phyloP scores from a whole-genome alignment of 1,140 invertebrate genomes.

The Papilio polyxenes region DNA sequence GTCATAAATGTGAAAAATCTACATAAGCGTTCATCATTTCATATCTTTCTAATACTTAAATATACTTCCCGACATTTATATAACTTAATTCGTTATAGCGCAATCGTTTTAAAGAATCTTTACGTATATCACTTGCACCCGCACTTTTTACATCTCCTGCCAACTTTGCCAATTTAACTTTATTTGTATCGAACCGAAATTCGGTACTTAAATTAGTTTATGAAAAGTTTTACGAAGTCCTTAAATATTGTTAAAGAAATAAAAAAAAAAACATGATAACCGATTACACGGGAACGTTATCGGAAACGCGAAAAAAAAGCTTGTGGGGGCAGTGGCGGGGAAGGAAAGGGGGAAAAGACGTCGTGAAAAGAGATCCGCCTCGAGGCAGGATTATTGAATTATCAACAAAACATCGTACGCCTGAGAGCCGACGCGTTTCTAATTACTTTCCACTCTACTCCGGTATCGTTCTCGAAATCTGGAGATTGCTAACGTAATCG shows the following conservation, averaged over 20 bases:
- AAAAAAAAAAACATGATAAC: constrained; percentile 75
- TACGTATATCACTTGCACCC: constrained; percentile 71
- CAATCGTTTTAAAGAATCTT: constrained; percentile 61
- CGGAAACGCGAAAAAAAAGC: constrained; percentile 47
- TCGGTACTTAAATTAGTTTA: constrained; percentile 70
- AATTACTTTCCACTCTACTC: constrained; percentile 74
- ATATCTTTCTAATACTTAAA: constrained; percentile 34
- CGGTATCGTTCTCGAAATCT: constrained; percentile 68
- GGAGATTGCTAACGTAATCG: constrained; percentile 69
- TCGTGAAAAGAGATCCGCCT: constrained; percentile 67
- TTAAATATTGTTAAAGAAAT: constrained; percentile 69
- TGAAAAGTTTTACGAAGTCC: constrained; percentile 57
- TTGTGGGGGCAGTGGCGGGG: constrained; percentile 40
- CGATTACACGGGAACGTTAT: constrained; percentile 72
- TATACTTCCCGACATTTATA: constrained; percentile 45
- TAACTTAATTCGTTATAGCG: constrained; percentile 58
- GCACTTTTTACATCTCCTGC: constrained; percentile 52
- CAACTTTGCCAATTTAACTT: constrained; percentile 80
- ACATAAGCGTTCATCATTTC: constrained; percentile 29
- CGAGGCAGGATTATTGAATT: constrained; percentile 76
- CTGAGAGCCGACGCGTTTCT: constrained; percentile 67
- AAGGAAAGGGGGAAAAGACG: constrained; percentile 50
- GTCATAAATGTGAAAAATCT: constrained; percentile 45
- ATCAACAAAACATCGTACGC: constrained; percentile 78
- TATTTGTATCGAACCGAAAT: constrained; percentile 74